Evolutionary conservation across 1,140 invertebrate genomes (phyloP).

Genomic region (Lasaia peninsularis): DNA sequence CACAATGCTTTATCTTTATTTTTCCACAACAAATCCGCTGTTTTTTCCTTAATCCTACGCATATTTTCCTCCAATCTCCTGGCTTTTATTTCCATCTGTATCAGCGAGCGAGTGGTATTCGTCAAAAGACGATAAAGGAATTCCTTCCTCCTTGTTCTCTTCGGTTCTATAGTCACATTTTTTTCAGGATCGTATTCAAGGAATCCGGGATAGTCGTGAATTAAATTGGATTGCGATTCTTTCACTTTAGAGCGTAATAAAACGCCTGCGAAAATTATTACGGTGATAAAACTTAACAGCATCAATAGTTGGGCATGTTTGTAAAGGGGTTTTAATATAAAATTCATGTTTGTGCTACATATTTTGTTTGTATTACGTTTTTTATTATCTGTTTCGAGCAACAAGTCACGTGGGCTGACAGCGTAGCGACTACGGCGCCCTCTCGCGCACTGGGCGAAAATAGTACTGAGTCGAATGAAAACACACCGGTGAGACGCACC

Average conservation of each 20-base stretch:
- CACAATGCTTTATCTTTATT: constrained; percentile 75
- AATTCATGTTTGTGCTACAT: constrained; percentile 55
- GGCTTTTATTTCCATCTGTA: constrained; percentile 78
- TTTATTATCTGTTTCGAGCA: constrained; percentile 33
- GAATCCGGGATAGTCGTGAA: constrained; percentile 33
- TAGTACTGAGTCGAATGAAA: constrained; percentile 63
- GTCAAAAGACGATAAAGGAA: constrained; percentile 71
- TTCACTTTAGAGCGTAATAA: constrained; percentile 44
- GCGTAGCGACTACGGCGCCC: constrained; percentile 46
- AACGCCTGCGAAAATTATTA: constrained; percentile 45
- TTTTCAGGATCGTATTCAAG: constrained; percentile 50
- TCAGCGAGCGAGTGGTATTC: constrained; percentile 75
- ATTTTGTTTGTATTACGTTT: constrained; percentile 31
- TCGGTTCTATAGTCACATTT: constrained; percentile 56
- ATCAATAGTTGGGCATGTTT: constrained; percentile 61
- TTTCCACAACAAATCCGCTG: constrained; percentile 76
- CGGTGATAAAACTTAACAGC: constrained; percentile 48
- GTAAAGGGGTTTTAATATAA: constrained; percentile 53
- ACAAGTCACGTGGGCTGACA: constrained; percentile 57
- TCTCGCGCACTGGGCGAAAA: constrained; percentile 64
- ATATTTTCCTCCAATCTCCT: constrained; percentile 77
- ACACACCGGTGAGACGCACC: constrained; percentile 64
- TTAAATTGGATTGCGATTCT: constrained; percentile 27
- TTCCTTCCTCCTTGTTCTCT: constrained; percentile 63
- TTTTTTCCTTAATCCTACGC: constrained; percentile 76